Percentiles rank a stretch among this genome's conserved stretches.
These are phyloP conservation scores for Parazoanthus swiftii DNA, from an alignment of 92 coral and sea anemone species.

Conservation along the genomic window DNA sequence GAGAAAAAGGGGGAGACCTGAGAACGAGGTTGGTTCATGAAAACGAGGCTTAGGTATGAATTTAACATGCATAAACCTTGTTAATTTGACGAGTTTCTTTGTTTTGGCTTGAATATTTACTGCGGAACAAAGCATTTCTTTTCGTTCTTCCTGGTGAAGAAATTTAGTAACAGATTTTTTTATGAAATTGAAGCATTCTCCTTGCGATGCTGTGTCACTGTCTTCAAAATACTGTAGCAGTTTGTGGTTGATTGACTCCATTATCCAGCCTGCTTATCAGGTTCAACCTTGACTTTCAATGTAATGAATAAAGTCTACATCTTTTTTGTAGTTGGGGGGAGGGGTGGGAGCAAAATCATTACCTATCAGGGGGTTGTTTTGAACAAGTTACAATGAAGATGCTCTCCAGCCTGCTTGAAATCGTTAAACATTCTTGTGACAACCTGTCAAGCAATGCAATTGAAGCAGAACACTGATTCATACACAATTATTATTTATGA, in stretches of 20 bases:
- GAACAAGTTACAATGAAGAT: background rate
- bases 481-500: background rate
- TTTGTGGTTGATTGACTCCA: background rate
- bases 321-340: background rate
- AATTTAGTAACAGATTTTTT: background rate
- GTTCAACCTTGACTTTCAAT: background rate
- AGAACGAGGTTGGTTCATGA: too few relatives aligned
- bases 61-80: too few relatives aligned
- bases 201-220: background rate
- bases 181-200: background rate
- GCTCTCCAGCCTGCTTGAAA: background rate
- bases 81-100: background rate
- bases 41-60: too few relatives aligned
- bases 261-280: background rate
- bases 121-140: background rate
- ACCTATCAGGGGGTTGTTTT: background rate
- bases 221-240: background rate
- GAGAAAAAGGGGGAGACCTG: too few relatives aligned
- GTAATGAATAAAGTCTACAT: background rate
- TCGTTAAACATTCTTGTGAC: background rate
- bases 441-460: background rate
- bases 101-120: background rate
- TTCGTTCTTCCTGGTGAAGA: background rate
- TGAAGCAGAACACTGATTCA: background rate
- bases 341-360: background rate